Base-by-base conservation (phyloP, 2,888 invertebrate species). In the Meloe dianella region DNA sequence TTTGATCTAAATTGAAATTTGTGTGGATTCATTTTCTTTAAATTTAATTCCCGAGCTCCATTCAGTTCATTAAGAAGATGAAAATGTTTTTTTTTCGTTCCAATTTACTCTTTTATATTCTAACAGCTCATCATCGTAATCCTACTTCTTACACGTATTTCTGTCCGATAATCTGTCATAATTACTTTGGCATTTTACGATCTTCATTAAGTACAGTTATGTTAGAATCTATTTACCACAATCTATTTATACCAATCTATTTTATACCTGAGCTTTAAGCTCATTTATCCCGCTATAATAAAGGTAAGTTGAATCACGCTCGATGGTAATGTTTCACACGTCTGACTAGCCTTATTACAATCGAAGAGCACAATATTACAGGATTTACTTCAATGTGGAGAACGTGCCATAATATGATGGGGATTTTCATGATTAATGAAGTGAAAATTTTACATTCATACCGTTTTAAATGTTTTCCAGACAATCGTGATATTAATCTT, bases 241-340 rank as follows among this genome's bases (percentile, higher is more conserved):
- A 47, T 17, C 17, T 47, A 9, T n/a, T 6, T 38, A 12, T 38
- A 38, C 38, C n/a, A n/a, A n/a, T n/a, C n/a, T n/a, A 47, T 17
- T 20, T 47, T 47, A 17, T 47, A 47, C 7, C 20, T 8, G 47
- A 47, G 20, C 47, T 20, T 51, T 12, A 51, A 51, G 22, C 51
- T 51, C 51, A 51, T 22, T 22, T 22, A 51, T 51, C 2, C 22
- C 8, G 22, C 1, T 3, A 7, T 10, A 22, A 22, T 22, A 51
- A 51, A 51, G 51, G 22, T 51, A 22, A 51, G 24, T 29, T 22
- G 41, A 32, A 51, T 57, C 63, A 66, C 63, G 69, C 66, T 64
- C 59, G 56, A 47, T 35, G 61, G 61, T 67, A 67, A 64, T 65
- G 70, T 68, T 69, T 68, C 66, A 68, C 69, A 70, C 68, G 71